Evolutionary conservation across 2,888 invertebrate species (phyloP), one percentile per base, ranked within the genome.

Genomic region (Lumbricus terrestris): DNA sequence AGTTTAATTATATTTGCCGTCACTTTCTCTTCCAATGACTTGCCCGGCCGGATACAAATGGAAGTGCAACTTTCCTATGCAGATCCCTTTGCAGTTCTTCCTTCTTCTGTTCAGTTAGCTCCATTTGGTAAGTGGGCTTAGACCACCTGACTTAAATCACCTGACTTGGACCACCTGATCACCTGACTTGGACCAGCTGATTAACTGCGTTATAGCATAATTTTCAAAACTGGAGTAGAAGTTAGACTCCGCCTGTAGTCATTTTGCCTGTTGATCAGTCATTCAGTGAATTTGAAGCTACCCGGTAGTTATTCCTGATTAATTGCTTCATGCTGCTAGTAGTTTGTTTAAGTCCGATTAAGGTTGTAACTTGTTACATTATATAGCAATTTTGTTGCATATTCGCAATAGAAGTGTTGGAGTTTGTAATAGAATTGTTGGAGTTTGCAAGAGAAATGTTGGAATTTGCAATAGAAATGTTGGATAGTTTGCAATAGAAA

Each of bases 61-160:
- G 85, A 85, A 85, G 85, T 85, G 85, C 35, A 34, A 35, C 37
- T 85, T 34, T 35, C 85, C 85, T 85, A 85, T 85, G 35, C 35
- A 35, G 85, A 85, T 85, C 85, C 85, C 23, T 37, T 85, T 11
- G 6, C 37, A 37, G 16, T 85, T 35, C 85, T 85, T 34, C 85
- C 85, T 20, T 85, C 85, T 85, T 18, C 35, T 23, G 85, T 85
- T 85, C 85, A 85, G 2, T 37, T 85, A 37, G 2, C 13, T 85
- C 85, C 85, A 35, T 6, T 33, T n/a, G 85, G 85, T 85, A 23
- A 85, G 85, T 20, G 6, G 13, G 4, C 20, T n/a, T 33, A 4
- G 20, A 54, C 29, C 54, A 16, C 23, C 54, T 54, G 69, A n/a
- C n/a, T n/a, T n/a, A n/a, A n/a, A n/a, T n/a, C n/a, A n/a, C n/a